A percentile compares a stretch with the other conserved stretches of the same genome.
Evolutionary conservation across 2,113 vertebrate species (phyloP).

Genomic region (Menura novaehollandiae): DNA sequence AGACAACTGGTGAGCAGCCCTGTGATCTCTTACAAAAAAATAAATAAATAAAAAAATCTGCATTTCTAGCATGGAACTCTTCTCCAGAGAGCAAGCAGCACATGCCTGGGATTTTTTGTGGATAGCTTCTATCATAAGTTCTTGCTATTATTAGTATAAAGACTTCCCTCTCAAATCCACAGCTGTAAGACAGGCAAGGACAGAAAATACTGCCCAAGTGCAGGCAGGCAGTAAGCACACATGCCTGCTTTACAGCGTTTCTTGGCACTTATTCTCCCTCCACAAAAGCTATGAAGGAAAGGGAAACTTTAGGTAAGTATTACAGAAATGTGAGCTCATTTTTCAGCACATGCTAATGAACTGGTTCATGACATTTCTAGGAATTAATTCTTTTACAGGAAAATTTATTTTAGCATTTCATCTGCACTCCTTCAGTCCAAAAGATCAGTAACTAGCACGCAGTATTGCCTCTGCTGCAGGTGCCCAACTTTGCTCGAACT

Average conservation of each 20-base stretch:
- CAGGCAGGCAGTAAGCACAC: neutral
- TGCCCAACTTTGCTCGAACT: neutral
- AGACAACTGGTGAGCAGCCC: constrained; percentile 75
- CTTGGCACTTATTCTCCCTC: neutral
- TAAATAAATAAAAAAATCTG: neutral
- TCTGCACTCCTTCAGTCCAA: neutral
- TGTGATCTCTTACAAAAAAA: constrained; percentile 32
- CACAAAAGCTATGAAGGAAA: neutral
- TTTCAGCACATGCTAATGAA: neutral
- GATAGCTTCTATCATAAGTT: constrained; percentile 61
- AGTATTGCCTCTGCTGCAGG: neutral
- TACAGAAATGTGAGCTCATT: neutral
- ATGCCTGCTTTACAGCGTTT: neutral
- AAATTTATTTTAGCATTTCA: neutral
- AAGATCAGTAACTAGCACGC: accelerated
- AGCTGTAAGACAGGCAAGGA: constrained; percentile 57
- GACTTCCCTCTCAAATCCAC: constrained; percentile 62
- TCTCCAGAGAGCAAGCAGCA: constrained; percentile 54
- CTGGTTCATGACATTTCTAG: neutral
- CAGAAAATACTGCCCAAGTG: neutral
- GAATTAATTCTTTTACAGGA: neutral
- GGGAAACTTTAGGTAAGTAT: neutral
- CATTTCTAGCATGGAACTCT: constrained; percentile 42
- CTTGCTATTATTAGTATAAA: constrained; percentile 74
- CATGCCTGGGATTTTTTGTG: constrained; percentile 70